Conservation (phyloP, 2,113 vertebrate genomes). For the mouse (Mus musculus) region DNA sequence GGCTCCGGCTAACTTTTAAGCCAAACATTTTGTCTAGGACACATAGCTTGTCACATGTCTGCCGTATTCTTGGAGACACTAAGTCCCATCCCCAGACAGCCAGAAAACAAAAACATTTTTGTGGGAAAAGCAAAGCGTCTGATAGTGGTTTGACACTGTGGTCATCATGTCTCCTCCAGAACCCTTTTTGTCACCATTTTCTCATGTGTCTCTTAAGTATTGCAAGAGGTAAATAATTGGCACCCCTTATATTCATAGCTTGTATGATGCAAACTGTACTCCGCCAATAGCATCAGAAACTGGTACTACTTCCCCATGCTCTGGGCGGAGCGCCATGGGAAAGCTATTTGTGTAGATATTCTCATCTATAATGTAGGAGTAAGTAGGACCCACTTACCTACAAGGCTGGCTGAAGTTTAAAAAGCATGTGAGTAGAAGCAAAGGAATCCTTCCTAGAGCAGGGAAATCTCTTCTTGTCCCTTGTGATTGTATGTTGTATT, state of each 20-base stretch:
- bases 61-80: fast-evolving
- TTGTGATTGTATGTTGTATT: background rate
- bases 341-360: background rate
- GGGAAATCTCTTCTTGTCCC: background rate
- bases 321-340: background rate
- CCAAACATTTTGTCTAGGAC: background rate
- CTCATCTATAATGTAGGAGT: background rate
- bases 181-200: background rate
- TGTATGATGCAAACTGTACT: background rate
- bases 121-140: background rate
- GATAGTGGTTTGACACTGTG: fast-evolving
- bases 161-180: background rate
- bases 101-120: background rate
- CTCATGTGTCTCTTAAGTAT: background rate
- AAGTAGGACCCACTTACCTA: no score
- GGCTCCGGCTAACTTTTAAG: background rate
- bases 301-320: no score
- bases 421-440: fast-evolving
- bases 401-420: background rate
- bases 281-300: background rate
- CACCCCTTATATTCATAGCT: background rate
- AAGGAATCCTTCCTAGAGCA: background rate
- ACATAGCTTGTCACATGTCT: background rate
- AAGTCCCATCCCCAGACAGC: background rate
- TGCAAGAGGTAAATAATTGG: background rate